These are phyloP conservation scores for Coenobita brevimanus DNA, from an alignment of 1,140 invertebrate species.

Conservation along the genomic window DNA sequence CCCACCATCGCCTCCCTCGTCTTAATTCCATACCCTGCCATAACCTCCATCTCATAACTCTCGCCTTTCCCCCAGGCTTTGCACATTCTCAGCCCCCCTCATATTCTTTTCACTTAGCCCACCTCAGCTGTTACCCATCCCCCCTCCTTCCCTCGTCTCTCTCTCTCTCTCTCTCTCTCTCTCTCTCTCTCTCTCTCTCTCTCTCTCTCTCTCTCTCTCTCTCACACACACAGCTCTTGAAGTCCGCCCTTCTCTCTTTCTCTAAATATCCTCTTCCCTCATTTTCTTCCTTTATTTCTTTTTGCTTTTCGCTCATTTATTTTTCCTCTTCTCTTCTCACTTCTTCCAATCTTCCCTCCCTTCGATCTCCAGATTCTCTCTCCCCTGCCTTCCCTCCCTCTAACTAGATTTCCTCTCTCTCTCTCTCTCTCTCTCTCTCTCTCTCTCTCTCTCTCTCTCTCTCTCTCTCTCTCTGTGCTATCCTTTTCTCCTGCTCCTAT, in stretches of 20 bases:
- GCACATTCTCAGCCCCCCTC: too few species aligned
- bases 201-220: constrained; percentile 67
- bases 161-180: constrained; percentile 22
- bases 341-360: neutral
- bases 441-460: neutral
- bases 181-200: constrained; percentile 26
- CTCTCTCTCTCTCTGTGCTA: constrained; percentile 12
- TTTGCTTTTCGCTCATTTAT: neutral
- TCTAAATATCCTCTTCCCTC: too few species aligned
- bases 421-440: constrained; percentile 2
- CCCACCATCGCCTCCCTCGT: too few species aligned
- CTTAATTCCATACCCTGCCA: too few species aligned
- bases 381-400: neutral
- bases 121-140: neutral
- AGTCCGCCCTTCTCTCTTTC: neutral
- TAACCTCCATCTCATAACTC: too few species aligned
- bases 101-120: too few species aligned
- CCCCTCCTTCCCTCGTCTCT: neutral
- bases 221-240: constrained; percentile 11
- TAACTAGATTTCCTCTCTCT: neutral
- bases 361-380: neutral
- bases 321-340: neutral
- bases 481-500: too few species aligned
- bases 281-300: neutral
- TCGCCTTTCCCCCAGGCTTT: too few species aligned